Evolutionary conservation across 2,888 invertebrate species (phyloP), one percentile per base, ranked within the genome.

Genomic region (Micoletzkya japonica): DNA sequence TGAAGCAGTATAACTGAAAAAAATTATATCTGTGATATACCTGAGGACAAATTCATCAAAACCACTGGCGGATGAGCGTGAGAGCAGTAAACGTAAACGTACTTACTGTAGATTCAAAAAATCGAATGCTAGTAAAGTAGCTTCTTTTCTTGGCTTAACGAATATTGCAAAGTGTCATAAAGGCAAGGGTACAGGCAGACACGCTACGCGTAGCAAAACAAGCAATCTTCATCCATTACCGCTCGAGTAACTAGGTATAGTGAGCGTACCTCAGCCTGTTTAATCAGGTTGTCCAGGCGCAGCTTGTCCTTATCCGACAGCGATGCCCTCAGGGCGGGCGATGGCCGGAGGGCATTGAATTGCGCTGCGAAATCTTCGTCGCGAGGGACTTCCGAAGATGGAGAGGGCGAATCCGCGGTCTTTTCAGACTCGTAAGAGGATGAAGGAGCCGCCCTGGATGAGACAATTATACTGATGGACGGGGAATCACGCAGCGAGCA

Each of bases 1-100:
- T 36, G 39, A 54, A 66, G 37, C 66, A 66, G 66, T 56, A 66
- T 28, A 66, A 39, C 66, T 66, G 52, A 1, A 66, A 66, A 17
- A 0, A 57, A 7, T 2, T 52, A 52, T 4, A 26, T 24, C 20
- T 52, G 7, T 20, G 36, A 10, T 57, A 34, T 7, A 39, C 7
- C 17, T 10, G 39, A 39, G 39, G 17, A 10, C 39, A 39, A 39
- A 17, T 39, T 7, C 7, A 10, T 7, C 7, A 39, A 7, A 39
- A 10, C 7, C 39, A 39, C 7, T 39, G 26, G 1, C 24, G 6
- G 7, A n/a, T 34, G 34, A 10, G 14, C 0, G 14, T 20, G 2
- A 3, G n/a, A n/a, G n/a, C n/a, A n/a, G n/a, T n/a, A n/a, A n/a
- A n/a, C n/a, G n/a, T n/a, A n/a, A n/a, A n/a, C n/a, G n/a, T n/a